Evolutionary conservation across 2,888 invertebrate species (phyloP), one percentile per base, ranked within the genome.

Genomic region (Nasonia oneida): DNA sequence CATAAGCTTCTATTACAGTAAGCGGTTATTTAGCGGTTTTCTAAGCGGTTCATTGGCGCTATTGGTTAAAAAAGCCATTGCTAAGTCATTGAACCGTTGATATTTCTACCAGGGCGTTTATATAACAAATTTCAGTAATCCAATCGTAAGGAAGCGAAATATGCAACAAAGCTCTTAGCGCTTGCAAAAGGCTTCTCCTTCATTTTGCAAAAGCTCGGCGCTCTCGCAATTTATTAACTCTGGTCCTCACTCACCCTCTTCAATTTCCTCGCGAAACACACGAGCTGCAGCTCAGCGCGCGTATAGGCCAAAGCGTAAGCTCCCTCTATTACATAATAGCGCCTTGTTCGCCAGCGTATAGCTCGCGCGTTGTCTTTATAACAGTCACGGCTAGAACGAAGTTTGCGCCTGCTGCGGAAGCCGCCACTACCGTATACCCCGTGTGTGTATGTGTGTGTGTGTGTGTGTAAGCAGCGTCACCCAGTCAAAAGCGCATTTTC

Each of bases 401-500:
- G 71, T 61, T 67, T 39, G 47, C 80, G 57, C n/a, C 57, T 50
- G 50, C 71, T 33, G 39, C 57, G 23, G 23, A 61, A 61, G 57
- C 23, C 8, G 57, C 57, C 57, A 47, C 47, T 71, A 67, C 64
- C 33, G 80, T 14, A 42, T 37, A 37, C 37, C 50, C 50, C 81
- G 39, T 33, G 67, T 23, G 47, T 23, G n/a, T 47, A 1, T 29
- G 29, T 29, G 29, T 29, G 1, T 29, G 29, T 29, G 29, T 29
- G 29, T 29, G 29, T 29, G 67, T 23, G 33, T 12, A n/a, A 42
- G 37, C 61, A 29, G 42, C 42, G 77, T 23, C 33, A 61, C 37
- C 10, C 70, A 73, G 67, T 67, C 47, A 83, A 83, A 85, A 81
- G 83, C 87, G 85, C 87, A 76, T 85, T 87, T 87, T 85, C 85